Evolutionary conservation across 2,888 invertebrate species (phyloP).

Genomic region (Catonia carolina): DNA sequence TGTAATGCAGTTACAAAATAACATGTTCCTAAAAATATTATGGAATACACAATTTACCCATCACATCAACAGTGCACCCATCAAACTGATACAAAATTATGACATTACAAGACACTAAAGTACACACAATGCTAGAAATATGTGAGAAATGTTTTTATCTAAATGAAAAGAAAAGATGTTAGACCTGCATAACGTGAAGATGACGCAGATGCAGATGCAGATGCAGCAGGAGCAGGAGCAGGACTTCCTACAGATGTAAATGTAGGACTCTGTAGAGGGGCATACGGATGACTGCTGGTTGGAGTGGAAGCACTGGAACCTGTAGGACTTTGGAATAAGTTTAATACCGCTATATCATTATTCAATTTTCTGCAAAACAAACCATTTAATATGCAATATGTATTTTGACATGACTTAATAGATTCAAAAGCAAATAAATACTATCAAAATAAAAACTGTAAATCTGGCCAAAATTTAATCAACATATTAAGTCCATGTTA

Average conservation of each 20-base stretch:
- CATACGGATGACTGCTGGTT: slow-evolving; percentile 72
- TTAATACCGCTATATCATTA: slow-evolving; percentile 71
- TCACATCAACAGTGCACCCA: too few species aligned
- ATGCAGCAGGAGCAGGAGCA: slow-evolving; percentile 43
- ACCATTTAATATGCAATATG: too few species aligned
- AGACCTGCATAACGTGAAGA: neutral
- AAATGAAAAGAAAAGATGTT: too few species aligned
- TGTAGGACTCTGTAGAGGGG: slow-evolving; percentile 51
- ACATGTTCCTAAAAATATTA: too few species aligned
- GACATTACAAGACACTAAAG: too few species aligned
- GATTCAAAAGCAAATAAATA: neutral
- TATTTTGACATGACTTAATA: neutral
- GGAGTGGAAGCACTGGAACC: slow-evolving; percentile 75
- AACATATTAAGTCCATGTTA: neutral
- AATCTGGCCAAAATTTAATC: neutral
- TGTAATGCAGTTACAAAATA: too few species aligned
- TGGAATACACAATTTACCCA: too few species aligned
- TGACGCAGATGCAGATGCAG: neutral
- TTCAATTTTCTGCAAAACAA: slow-evolving; percentile 51
- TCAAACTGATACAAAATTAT: too few species aligned
- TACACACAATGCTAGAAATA: too few species aligned
- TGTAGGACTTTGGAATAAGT: slow-evolving; percentile 71
- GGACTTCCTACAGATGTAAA: slow-evolving; percentile 58
- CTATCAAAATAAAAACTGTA: too few species aligned
- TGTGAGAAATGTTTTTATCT: too few species aligned